Percentiles rank a stretch among this genome's conserved stretches.
phyloP scores from a whole-genome alignment of 1,140 invertebrate genomes.

The Nomia melanderi region DNA sequence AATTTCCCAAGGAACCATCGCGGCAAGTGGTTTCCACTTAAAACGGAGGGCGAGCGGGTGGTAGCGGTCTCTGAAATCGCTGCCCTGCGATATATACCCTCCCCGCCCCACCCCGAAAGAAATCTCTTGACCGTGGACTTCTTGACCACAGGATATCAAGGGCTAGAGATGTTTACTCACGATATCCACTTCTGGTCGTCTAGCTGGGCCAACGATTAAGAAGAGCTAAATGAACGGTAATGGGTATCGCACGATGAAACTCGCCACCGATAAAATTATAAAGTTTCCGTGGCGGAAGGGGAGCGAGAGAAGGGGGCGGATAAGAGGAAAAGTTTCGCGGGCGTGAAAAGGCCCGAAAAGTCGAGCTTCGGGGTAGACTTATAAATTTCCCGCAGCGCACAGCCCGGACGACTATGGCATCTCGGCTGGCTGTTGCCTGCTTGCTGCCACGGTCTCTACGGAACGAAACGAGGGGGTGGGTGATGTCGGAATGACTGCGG shows the following conservation, averaged over 20 bases:
- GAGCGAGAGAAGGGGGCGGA: neutral
- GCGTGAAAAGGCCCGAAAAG: constrained; percentile 64
- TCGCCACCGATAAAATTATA: constrained; percentile 69
- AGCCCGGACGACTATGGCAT: constrained; percentile 26
- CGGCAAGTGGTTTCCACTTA: neutral
- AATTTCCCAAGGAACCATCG: constrained; percentile 32
- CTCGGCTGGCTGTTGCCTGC: constrained; percentile 23
- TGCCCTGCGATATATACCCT: neutral
- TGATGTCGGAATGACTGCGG: constrained; percentile 13
- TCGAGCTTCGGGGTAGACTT: constrained; percentile 60
- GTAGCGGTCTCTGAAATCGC: neutral
- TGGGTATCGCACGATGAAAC: constrained; percentile 57
- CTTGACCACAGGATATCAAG: constrained; percentile 23
- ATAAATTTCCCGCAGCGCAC: constrained; percentile 58
- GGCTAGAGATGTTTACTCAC: constrained; percentile 38
- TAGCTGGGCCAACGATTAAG: constrained; percentile 39
- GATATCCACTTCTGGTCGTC: constrained; percentile 38
- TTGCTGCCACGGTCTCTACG: neutral
- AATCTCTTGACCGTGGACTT: constrained; percentile 8
- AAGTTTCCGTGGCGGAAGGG: constrained; percentile 55
- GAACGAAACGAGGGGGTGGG: neutral
- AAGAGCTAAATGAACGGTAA: constrained; percentile 56
- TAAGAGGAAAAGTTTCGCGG: constrained; percentile 68
- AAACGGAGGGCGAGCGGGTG: neutral
- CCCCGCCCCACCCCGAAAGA: neutral